phyloP scores from a whole-genome alignment of 2,888 invertebrate species.

The Ichneumoninae sp. region DNA sequence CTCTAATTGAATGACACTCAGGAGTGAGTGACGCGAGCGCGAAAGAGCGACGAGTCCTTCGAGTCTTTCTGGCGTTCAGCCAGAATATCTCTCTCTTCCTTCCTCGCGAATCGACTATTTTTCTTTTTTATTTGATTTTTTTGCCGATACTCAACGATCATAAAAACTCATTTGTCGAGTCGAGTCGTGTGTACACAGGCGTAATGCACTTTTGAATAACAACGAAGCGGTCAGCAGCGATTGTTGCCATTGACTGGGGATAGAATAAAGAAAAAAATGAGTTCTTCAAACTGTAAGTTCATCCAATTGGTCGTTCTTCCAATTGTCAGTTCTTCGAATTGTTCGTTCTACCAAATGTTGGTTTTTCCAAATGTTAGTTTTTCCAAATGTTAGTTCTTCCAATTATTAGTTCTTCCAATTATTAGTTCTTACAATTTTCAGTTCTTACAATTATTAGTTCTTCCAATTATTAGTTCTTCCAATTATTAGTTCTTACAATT shows the following conservation, averaged over 20 bases:
- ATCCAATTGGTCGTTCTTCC: no score
- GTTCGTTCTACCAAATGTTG: no score
- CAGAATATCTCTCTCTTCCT: slow-evolving; percentile 15
- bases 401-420: no score
- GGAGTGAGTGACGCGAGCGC: slow-evolving; percentile 23
- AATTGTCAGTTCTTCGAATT: no score
- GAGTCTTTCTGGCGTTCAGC: slow-evolving; percentile 21
- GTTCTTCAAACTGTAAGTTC: no score
- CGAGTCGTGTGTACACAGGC: not conserved
- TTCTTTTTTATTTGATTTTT: slow-evolving; percentile 8
- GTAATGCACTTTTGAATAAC: slow-evolving; percentile 28
- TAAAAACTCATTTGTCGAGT: slow-evolving; percentile 27
- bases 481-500: not conserved
- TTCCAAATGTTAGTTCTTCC: no score
- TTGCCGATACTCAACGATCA: slow-evolving; percentile 15
- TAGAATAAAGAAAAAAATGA: not conserved
- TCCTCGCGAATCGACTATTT: slow-evolving; percentile 23
- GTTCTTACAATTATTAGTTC: not conserved
- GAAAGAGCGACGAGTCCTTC: slow-evolving; percentile 14
- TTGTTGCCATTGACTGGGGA: not conserved
- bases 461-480: no score
- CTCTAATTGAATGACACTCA: slow-evolving; percentile 58
- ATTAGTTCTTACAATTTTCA: no score
- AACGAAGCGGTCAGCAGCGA: not conserved
- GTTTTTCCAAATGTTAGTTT: no score